These are phyloP conservation scores for Andrena flavipes DNA, from an alignment of 2,888 invertebrate species.

Conservation along the genomic window DNA sequence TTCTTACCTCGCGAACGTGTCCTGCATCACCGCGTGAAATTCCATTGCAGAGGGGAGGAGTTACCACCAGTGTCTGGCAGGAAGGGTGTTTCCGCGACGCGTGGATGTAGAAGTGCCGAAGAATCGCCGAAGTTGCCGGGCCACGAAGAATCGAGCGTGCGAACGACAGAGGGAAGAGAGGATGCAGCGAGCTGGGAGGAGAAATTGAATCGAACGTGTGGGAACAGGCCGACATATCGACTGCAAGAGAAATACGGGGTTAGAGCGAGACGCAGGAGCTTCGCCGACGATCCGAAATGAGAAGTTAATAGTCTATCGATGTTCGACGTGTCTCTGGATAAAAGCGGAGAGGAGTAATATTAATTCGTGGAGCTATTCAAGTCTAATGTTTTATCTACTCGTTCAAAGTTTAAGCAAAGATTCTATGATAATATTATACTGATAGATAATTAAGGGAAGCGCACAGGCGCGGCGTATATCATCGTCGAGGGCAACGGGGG, in stretches of 20 bases:
- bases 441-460: slow-evolving; percentile 21
- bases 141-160: neutral
- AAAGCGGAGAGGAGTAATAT: slow-evolving; percentile 32
- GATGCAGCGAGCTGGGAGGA: slow-evolving; percentile 2
- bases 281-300: neutral
- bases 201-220: slow-evolving; percentile 26
- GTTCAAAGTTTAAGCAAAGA: slow-evolving; percentile 60
- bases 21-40: slow-evolving; percentile 14
- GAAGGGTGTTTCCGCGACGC: neutral
- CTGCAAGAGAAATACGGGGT: neutral
- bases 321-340: slow-evolving; percentile 34
- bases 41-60: slow-evolving; percentile 18
- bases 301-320: slow-evolving; percentile 32
- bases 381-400: slow-evolving; percentile 57
- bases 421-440: slow-evolving; percentile 42
- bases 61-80: neutral
- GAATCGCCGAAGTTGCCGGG: neutral
- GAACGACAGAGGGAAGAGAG: neutral
- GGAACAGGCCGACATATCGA: slow-evolving; percentile 57
- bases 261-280: neutral
- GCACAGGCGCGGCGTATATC: slow-evolving; percentile 39
- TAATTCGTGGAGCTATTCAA: slow-evolving; percentile 49
- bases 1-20: neutral
- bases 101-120: neutral
- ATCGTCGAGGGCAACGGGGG: slow-evolving; percentile 5